phyloP scores from a whole-genome alignment of 2,797 vertebrate species.

The Coendou prehensilis region DNA sequence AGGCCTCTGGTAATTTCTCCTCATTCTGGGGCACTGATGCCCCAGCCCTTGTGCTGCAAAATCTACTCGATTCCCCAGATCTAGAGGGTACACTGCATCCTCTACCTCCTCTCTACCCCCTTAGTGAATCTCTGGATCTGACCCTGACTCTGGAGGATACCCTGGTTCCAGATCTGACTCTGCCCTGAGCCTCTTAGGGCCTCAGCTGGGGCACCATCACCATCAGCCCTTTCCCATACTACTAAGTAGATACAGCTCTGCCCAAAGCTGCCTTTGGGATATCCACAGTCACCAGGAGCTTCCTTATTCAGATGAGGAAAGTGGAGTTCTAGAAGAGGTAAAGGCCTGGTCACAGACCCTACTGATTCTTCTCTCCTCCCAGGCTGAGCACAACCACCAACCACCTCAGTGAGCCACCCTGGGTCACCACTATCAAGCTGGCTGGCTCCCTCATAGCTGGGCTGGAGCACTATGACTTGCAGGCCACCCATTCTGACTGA shows the following conservation, averaged over 20 bases:
- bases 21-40: neutral
- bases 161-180: neutral
- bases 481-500: conserved; percentile 78
- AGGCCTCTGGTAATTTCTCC: neutral
- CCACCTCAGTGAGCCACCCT: conserved; percentile 85
- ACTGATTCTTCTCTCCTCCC: conserved; percentile 4
- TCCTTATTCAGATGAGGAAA: neutral
- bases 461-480: conserved; percentile 85
- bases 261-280: neutral
- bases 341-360: neutral
- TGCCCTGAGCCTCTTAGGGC: neutral
- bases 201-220: neutral
- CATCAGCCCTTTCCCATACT: neutral
- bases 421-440: conserved; percentile 86
- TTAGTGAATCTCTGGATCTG: neutral
- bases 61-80: neutral
- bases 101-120: neutral
- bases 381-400: conserved; percentile 87
- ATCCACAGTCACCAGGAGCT: neutral
- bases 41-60: neutral
- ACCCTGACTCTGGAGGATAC: neutral
- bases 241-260: neutral
- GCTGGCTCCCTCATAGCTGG: conserved; percentile 84
- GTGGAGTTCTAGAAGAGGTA: neutral
- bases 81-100: neutral